phyloP scores from a whole-genome alignment of 1,140 invertebrate species.

The Piezodorus guildinii region DNA sequence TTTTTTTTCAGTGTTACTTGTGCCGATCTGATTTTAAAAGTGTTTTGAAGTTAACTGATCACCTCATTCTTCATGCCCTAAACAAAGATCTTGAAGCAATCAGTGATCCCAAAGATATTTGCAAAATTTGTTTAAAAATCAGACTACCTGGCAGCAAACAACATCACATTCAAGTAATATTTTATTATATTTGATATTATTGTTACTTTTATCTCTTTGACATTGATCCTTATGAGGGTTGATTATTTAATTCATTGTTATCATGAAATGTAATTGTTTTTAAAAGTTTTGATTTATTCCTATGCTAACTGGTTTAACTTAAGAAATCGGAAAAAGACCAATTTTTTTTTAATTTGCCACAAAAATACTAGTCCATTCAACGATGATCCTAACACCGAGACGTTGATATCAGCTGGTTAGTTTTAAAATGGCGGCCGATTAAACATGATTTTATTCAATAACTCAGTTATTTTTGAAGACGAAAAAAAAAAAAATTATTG shows the following conservation, averaged over 20 bases:
- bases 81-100: slow-evolving; percentile 32
- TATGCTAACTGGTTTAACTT: too few relatives aligned
- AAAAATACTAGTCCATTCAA: too few relatives aligned
- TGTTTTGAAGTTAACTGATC: slow-evolving; percentile 52
- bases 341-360: too few relatives aligned
- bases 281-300: too few relatives aligned
- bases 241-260: not conserved
- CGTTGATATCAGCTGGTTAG: too few relatives aligned
- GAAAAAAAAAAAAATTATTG: too few relatives aligned
- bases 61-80: slow-evolving; percentile 50
- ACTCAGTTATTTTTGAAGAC: too few relatives aligned
- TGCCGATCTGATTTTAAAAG: slow-evolving; percentile 43
- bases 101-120: slow-evolving; percentile 18
- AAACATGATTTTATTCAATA: too few relatives aligned
- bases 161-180: not conserved
- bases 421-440: too few relatives aligned
- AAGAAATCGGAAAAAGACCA: too few relatives aligned
- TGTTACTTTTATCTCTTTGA: not conserved
- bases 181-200: not conserved
- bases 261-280: too few relatives aligned
- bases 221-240: not conserved
- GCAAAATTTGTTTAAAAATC: slow-evolving; percentile 18
- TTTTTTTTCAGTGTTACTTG: slow-evolving; percentile 40
- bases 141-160: not conserved
- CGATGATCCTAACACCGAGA: too few relatives aligned